phyloP scores from a whole-genome alignment of 1,140 invertebrate species.

The Drosophila athabasca region DNA sequence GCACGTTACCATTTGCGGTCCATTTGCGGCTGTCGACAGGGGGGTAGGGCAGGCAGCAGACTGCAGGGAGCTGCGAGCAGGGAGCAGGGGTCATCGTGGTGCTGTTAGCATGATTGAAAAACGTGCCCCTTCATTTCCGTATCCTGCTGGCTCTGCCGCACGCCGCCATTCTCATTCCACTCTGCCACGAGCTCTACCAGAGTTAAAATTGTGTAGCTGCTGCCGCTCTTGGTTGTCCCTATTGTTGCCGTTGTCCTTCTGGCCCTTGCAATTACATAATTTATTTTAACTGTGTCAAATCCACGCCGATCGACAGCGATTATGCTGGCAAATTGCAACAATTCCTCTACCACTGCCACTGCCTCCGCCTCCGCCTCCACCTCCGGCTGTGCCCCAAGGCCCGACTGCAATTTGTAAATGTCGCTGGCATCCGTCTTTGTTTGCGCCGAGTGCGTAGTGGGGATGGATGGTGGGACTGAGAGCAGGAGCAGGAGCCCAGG shows the following conservation, averaged over 20 bases:
- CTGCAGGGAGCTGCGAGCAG: neutral
- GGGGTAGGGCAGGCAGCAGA: neutral
- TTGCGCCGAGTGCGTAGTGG: neutral
- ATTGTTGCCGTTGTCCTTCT: constrained; percentile 26
- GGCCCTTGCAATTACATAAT: constrained; percentile 76
- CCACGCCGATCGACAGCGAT: constrained; percentile 78
- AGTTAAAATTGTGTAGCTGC: constrained; percentile 65
- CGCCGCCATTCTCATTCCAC: constrained; percentile 18
- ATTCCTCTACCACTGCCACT: constrained; percentile 50
- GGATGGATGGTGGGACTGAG: neutral
- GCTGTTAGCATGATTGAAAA: constrained; percentile 79
- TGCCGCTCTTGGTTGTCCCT: constrained; percentile 19
- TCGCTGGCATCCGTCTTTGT: constrained; percentile 63
- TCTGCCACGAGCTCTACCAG: constrained; percentile 11
- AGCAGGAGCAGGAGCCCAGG: constrained; percentile 1
- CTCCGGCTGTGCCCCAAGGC: constrained; percentile 1
- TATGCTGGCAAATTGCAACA: constrained; percentile 79
- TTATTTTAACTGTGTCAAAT: constrained; percentile 83
- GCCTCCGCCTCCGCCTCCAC: constrained; percentile 29
- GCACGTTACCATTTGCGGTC: constrained; percentile 76
- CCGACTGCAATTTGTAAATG: constrained; percentile 74
- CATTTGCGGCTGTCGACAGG: constrained; percentile 56
- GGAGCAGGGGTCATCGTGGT: constrained; percentile 42
- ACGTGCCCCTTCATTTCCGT: constrained; percentile 54
- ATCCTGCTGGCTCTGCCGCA: constrained; percentile 8